Conservation (phyloP, 2,888 invertebrate species). For the Macrostomum cliftonense region DNA sequence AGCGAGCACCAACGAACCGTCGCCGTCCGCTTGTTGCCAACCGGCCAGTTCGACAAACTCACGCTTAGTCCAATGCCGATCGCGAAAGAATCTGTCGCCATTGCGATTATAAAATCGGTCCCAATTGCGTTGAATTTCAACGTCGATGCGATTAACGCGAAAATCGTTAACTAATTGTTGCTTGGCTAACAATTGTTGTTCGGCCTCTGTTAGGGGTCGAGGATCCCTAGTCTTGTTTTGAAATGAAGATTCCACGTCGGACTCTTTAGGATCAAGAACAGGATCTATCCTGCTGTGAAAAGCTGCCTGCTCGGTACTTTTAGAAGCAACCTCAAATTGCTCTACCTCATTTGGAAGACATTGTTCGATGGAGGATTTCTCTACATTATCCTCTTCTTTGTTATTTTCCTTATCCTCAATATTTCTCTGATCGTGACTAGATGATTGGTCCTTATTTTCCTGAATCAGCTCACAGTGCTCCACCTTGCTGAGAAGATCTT, state of each 20-base stretch:
- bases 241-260: neutral
- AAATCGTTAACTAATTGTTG: constrained; percentile 50
- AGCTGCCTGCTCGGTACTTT: no score
- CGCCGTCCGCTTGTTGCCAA: constrained; percentile 8
- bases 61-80: constrained; percentile 83
- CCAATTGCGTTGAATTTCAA: constrained; percentile 71
- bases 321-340: no score
- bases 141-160: constrained; percentile 57
- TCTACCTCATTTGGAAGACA: no score
- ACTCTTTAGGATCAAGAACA: neutral
- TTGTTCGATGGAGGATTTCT: no score
- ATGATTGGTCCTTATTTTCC: no score
- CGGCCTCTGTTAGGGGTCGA: constrained; percentile 38
- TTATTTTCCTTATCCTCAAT: neutral
- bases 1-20: constrained; percentile 38
- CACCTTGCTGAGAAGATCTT: no score
- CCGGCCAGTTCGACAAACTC: constrained; percentile 49
- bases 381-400: neutral
- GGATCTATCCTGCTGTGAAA: neutral
- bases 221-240: neutral
- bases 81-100: constrained; percentile 65
- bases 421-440: no score
- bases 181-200: constrained; percentile 47
- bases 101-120: constrained; percentile 89
- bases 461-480: no score